Percentiles rank a stretch among this genome's conserved stretches.
These are phyloP conservation scores for Chloropsis cyanopogon DNA, from an alignment of 2,113 vertebrate genomes.

Conservation along the genomic window DNA sequence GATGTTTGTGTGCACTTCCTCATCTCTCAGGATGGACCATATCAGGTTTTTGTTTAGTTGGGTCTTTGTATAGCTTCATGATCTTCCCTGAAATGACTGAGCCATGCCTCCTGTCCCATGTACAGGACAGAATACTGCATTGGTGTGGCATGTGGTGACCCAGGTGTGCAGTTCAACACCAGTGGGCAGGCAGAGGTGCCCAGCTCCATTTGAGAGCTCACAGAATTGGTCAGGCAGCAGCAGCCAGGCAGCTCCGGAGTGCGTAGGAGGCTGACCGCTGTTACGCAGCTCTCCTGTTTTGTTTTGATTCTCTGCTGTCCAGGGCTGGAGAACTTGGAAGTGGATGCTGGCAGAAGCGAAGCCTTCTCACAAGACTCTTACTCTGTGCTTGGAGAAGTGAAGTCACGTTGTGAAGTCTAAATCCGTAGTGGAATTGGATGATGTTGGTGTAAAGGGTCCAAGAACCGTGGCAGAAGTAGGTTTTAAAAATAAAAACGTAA, in stretches of 20 bases:
- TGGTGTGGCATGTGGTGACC: neutral
- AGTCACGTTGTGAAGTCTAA: conserved; percentile 46
- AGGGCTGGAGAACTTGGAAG: conserved; percentile 23
- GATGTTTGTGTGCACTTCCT: neutral
- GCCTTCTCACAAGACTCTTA: conserved; percentile 56
- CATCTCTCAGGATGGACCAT: neutral
- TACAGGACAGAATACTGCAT: neutral
- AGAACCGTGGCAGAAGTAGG: neutral
- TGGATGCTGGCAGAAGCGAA: neutral
- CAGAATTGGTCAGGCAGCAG: neutral
- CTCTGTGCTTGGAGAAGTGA: conserved; percentile 31
- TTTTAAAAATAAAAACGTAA: neutral
- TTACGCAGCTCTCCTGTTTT: conserved; percentile 1
- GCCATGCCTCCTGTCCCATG: neutral
- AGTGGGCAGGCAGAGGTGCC: neutral
- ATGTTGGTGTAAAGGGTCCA: neutral
- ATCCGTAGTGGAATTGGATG: conserved; percentile 8
- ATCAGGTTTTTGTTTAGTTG: neutral
- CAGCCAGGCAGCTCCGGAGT: neutral
- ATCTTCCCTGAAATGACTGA: neutral
- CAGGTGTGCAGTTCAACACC: neutral
- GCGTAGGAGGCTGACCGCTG: neutral
- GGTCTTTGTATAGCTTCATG: neutral
- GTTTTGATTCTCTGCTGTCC: neutral
- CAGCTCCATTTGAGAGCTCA: neutral